Evolutionary conservation across 2,113 vertebrate genomes (phyloP), one percentile per base, ranked within the genome.

Genomic region (Pelobates fuscus): DNA sequence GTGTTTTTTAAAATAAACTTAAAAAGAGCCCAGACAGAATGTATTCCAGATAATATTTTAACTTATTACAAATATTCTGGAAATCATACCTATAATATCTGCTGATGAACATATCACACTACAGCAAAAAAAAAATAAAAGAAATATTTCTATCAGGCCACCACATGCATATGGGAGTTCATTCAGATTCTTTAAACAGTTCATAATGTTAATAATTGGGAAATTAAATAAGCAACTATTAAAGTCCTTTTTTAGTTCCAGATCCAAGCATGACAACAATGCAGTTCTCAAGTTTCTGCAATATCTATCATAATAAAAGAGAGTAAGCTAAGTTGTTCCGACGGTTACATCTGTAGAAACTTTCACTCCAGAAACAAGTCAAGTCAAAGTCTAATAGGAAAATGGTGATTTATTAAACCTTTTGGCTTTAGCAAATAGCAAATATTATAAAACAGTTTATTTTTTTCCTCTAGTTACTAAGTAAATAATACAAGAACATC

Each of bases 401-500:
- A 70, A 60, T 17, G 37, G 3, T 62, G 57, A 71, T 46, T 71
- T 17, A 49, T 61, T 71, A 49, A 46, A 60, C 46, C 8, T 29
- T 61, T 71, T 71, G 57, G 41, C 37, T 18, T 3, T 32, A 61
- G 17, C 25, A 21, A 61, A 44, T 59, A 55, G 30, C 68, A 44
- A 23, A 71, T 61, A 44, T 59, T 61, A 43, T 24, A 71, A 32
- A 71, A 71, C 43, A 29, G 15, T 23, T 20, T 71, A 61, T 54
- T 71, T 20, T 71, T 71, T 54, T 71, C 54, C 57, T 61, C 41
- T 23, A 25, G 69, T 71, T 71, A 54, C 44, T 71, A 71, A 71
- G 69, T 71, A 71, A 71, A 61, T 71, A 17, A 61, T 46, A 43
- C 68, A 11, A 71, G 69, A 61, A 71, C 69, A 70, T 43, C 25